A percentile compares a stretch with the other conserved stretches of the same genome.
These are phyloP conservation scores for Lepus townsendii DNA, from an alignment of 2,797 vertebrate species.

Conservation along the genomic window DNA sequence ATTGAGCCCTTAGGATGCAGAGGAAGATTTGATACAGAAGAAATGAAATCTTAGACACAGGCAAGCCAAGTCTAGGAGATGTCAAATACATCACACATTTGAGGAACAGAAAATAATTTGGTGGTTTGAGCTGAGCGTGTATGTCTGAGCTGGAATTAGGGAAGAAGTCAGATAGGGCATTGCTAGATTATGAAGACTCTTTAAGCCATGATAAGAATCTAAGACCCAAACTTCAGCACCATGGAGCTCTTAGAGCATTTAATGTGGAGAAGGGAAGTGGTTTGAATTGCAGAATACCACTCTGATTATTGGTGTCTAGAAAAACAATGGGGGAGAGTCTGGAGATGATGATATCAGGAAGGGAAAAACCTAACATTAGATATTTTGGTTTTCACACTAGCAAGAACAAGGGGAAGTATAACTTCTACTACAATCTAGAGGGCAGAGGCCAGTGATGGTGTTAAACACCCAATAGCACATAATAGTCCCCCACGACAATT, in stretches of 20 bases:
- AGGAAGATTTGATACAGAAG: neutral
- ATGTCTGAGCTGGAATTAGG: neutral
- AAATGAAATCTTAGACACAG: neutral
- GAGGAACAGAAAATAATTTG: neutral
- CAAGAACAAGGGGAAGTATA: neutral
- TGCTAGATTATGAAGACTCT: neutral
- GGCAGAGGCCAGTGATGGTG: neutral
- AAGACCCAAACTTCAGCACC: neutral
- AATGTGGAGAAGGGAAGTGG: neutral
- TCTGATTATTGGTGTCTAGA: neutral
- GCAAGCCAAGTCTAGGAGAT: neutral
- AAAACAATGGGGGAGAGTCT: neutral
- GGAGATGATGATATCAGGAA: neutral
- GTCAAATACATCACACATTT: neutral
- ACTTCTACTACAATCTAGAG: neutral
- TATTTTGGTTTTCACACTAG: neutral
- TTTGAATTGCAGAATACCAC: neutral
- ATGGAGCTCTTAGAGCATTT: neutral
- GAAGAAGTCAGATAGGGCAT: neutral
- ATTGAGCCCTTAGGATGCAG: neutral
- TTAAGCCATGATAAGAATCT: neutral
- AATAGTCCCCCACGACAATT: neutral
- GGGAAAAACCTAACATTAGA: neutral
- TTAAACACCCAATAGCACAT: neutral
- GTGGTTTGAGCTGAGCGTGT: neutral